Base-by-base conservation (phyloP, 2,888 invertebrate species). In the Torymus auratus region DNA sequence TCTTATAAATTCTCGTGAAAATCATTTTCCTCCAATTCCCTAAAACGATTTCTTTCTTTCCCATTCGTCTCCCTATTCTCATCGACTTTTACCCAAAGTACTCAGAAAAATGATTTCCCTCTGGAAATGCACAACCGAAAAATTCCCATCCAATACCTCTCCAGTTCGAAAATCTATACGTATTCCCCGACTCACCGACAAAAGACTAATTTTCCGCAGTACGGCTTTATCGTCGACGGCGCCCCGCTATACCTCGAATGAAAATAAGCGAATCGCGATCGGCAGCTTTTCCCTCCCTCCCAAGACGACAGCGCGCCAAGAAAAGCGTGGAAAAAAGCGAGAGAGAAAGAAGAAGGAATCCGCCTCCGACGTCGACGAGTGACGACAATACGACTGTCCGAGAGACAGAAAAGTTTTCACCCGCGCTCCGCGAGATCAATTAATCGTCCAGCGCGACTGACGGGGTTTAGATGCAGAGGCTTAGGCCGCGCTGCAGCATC, bases 221-320 rank as follows among this genome's bases (percentile, higher is more conserved):
- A 12, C 15, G 12, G 23, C 2, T 62, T 11, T 62, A 62, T 28
- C 23, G 62, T 64, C 13, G 58, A 23, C 60, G 60, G 20, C 50
- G 20, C 50, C 65, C 52, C 20, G 20, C 20, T 20, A 20, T 2
- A 20, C 60, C 14, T 60, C 60, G 53, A 75, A 68, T 75, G 68
- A 75, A 75, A 75, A 75, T 68, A 75, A 75, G 68, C 23, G 68
- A 53, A 68, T 75, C 53, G 55, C 55, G 52, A 75, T 75, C 75
- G 28, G 52, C 60, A 60, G 53, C 58, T 75, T 53, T 28, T 28
- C 23, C 52, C n/a, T 28, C 28, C 28, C 1, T 15, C 12, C 58
- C 56, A 12, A n/a, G 28, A 69, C n/a, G 41, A 15, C 28, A 28
- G 28, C 28, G 28, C 53, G 53, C 53, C 13, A 14, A 14, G 13